Base-by-base conservation (phyloP, 1,140 invertebrate genomes). In the Proales similis region DNA sequence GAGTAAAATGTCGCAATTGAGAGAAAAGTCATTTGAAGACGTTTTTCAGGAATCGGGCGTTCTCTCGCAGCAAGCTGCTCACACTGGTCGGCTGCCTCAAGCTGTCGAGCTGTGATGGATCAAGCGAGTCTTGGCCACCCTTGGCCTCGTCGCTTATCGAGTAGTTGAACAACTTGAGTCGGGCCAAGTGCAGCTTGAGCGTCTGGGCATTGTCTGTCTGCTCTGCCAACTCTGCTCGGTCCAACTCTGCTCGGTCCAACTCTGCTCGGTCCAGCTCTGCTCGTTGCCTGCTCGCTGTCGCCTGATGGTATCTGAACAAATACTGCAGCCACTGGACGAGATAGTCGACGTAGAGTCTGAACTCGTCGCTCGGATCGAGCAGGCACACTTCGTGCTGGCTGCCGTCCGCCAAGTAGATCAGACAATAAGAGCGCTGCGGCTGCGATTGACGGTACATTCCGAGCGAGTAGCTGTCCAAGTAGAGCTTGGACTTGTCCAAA, bases 381-480 rank as follows among this genome's bases (percentile, higher is more conserved):
- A 57, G 11, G 12, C 51, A 57, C 27, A 57, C 4, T 24, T 57
- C 51, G 45, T 57, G 51, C 20, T 57, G 36, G 45, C 51, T 57
- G 20, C 45, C 19, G 30, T 57, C 51, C n/a, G 51, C 36, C 5
- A 57, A 57, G 32, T 38, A 57, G 9, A 57, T 4, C 3, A n/a
- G 45, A 57, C 51, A 57, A 57, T 42, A 57, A 3, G 33, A 42
- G 29, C 30, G 7, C 4, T 29, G n/a, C 2, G 4, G 3, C 11
- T 57, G 20, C 11, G 26, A 27, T 17, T 42, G 27, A 17, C 39
- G 32, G 45, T 32, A 57, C 22, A 14, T 57, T 4, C 6, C 20
- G 5, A 57, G 12, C 17, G 51, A 57, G 20, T 7, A n/a, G 17
- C 45, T 42, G 45, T 57, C 27, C 51, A 57, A 42, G 24, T 14